Conservation (phyloP, 2,888 invertebrate species). For the Rhaphigaster nebulosa region DNA sequence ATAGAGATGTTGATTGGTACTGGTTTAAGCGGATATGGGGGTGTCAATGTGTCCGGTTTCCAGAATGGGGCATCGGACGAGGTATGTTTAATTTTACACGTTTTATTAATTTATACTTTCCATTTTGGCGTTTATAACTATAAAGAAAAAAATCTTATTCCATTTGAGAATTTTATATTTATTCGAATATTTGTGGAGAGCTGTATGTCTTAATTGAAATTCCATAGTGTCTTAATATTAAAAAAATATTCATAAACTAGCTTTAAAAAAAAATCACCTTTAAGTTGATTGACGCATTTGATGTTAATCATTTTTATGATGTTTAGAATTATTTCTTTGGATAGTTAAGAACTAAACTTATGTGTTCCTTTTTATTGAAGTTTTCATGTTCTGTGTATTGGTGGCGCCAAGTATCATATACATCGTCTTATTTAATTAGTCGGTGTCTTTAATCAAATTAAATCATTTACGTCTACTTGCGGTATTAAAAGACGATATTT, state of each 20-base stretch:
- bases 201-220: no score
- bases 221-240: no score
- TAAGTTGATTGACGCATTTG: no score
- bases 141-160: neutral
- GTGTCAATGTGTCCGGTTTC: slow-evolving; percentile 26
- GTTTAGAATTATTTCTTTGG: neutral
- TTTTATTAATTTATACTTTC: neutral
- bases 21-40: neutral
- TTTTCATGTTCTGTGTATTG: neutral
- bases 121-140: neutral
- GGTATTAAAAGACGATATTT: neutral
- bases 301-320: neutral
- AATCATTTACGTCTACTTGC: neutral
- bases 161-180: neutral
- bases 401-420: neutral
- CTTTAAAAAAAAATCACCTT: no score
- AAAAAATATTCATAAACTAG: no score
- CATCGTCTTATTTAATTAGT: neutral
- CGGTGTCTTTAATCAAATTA: neutral
- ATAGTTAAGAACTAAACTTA: neutral
- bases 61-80: neutral
- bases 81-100: neutral
- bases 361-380: neutral
- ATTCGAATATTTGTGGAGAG: no score
- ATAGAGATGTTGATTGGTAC: slow-evolving; percentile 9